Base-by-base conservation (phyloP, 2,113 vertebrate species). In the Oostethus manadensis region DNA sequence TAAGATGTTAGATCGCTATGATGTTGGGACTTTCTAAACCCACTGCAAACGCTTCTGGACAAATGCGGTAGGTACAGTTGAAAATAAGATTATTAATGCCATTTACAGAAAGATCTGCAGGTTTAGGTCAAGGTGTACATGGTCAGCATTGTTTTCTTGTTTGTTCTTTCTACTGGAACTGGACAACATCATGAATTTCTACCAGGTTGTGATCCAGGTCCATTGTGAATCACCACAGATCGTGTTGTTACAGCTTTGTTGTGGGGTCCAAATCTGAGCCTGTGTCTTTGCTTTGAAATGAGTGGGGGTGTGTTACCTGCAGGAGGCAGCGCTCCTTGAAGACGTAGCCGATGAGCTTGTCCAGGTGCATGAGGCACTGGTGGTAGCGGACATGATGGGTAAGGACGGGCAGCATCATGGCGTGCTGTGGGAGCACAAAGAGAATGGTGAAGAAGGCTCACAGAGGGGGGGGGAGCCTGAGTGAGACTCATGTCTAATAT, bases 331-430 rank as follows among this genome's bases (percentile, higher is more conserved):
- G 94, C 23, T 99, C 95, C 78, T 90, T 94, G 75, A 99, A 99
- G 71, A 88, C 90, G 71, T 99, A 99, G 62, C 96, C 95, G 50
- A 98, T 97, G 86, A 98, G 68, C 48, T 92, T 88, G 76, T 99
- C 97, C 89, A 99, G 82, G 86, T 99, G 95, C 95, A 96, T 98
- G 60, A 99, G 91, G 58, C 97, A 99, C 66, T 96, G 94, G 77
- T 99, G 97, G 86, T 99, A 99, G n/a, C 97, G 96, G 60, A 99
- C 97, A 8, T 99, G 97, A 80, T 99, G 97, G n/a, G 97, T 99
- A 64, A 99, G 88, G 44, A 99, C 97, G 0, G 97, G 97, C 49
- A 99, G 90, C 95, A 99, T 99, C 97, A 99, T 98, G 18, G 97
- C 97, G 2, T 99, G 97, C 97, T 99, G 81, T 15, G 49, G 64